Evolutionary conservation across 2,888 invertebrate species (phyloP).

Genomic region (Erannis defoliaria): DNA sequence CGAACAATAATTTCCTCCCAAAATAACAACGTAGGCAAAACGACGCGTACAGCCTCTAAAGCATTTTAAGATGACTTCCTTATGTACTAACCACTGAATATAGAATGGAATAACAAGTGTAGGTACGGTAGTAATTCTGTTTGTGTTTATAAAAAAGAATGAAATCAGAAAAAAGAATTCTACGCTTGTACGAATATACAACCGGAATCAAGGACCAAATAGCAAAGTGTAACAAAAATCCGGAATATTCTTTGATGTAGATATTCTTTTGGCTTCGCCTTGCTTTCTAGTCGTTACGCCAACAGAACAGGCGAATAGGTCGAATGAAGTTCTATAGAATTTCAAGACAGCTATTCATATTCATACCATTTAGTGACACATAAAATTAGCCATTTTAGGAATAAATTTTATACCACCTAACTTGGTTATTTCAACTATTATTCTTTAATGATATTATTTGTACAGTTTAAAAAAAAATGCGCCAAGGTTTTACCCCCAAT

Average conservation of each 20-base stretch:
- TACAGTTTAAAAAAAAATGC: no score
- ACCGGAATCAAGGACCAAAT: constrained; percentile 39
- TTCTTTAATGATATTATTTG: no score
- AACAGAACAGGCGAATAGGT: constrained; percentile 24
- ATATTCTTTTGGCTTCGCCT: constrained; percentile 42
- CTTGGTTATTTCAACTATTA: no score
- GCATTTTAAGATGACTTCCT: constrained; percentile 17
- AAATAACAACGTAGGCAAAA: constrained; percentile 13
- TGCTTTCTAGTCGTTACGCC: constrained; percentile 34
- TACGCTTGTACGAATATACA: constrained; percentile 37
- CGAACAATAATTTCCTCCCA: constrained; percentile 21
- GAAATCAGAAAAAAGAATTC: constrained; percentile 34
- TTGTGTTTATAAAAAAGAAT: constrained; percentile 30
- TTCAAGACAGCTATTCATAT: constrained; percentile 14
- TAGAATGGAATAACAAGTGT: constrained; percentile 31
- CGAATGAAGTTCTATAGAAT: constrained; percentile 14
- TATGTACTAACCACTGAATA: constrained; percentile 29
- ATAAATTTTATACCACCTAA: no score
- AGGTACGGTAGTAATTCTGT: constrained; percentile 32
- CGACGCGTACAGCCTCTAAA: constrained; percentile 17
- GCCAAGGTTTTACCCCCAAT: no score
- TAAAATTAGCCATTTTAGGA: no score
- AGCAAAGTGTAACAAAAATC: constrained; percentile 40
- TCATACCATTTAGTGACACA: neutral
- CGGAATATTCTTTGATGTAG: constrained; percentile 42